Conservation (phyloP, 2,888 invertebrate genomes). For the Archaeoteleia sp. region DNA sequence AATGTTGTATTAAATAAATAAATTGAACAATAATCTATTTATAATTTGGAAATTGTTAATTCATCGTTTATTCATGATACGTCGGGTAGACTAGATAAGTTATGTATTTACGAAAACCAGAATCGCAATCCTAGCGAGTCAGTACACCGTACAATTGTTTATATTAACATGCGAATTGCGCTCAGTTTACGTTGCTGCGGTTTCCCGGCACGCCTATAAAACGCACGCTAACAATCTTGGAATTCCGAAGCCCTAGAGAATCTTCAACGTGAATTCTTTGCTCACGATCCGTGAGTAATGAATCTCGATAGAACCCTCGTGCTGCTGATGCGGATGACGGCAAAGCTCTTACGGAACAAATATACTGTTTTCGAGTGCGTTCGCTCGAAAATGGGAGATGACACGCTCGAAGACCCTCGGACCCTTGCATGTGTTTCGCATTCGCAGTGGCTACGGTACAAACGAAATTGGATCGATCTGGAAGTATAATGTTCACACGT, state of each 20-base stretch:
- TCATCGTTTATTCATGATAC: too few species aligned
- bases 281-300: conserved; percentile 24
- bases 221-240: conserved; percentile 10
- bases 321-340: neutral
- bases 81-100: too few species aligned
- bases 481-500: too few species aligned
- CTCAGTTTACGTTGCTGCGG: neutral
- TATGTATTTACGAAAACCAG: too few species aligned
- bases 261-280: conserved; percentile 6
- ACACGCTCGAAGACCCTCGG: too few species aligned
- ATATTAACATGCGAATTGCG: neutral
- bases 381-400: neutral
- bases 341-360: neutral
- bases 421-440: too few species aligned
- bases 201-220: conserved; percentile 5
- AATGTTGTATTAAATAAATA: too few species aligned
- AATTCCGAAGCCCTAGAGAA: conserved; percentile 4
- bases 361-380: conserved; percentile 5
- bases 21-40: too few species aligned
- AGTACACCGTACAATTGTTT: neutral
- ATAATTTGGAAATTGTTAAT: too few species aligned
- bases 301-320: conserved; percentile 6
- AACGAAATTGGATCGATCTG: too few species aligned
- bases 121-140: too few species aligned
- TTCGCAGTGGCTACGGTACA: too few species aligned